Evolutionary conservation across 2,888 invertebrate species (phyloP), one percentile per base, ranked within the genome.

Genomic region (Eledona agricola): DNA sequence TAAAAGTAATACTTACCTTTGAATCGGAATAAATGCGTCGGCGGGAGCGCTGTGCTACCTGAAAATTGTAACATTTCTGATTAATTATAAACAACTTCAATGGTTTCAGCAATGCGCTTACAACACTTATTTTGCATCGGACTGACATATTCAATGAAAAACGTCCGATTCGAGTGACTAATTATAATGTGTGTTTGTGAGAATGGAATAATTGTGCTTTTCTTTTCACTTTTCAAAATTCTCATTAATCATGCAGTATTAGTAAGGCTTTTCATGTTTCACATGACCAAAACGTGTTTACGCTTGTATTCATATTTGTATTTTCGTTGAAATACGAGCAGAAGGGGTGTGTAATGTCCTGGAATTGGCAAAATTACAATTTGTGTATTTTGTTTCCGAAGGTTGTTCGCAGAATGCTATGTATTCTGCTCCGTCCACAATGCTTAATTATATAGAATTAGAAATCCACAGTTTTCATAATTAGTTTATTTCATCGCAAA

Each of bases 221-320:
- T 40, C 19, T 26, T 10, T 7, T 16, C 38, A 3, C 15, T 38
- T 38, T 28, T 17, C 42, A 7, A 42, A 42, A 29, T 42, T 29
- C 19, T 20, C 42, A 42, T 42, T 22, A 42, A 42, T 42, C 42
- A 42, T 42, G 17, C 15, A 11, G 26, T 28, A 40, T 28, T 42
- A 42, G 20, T 20, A 15, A 9, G 12, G 29, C 29, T 42, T 42
- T 42, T 42, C 42, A 22, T 42, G 42, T 42, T 29, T 29, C 29
- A 42, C 42, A 42, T 42, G 20, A 22, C 29, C 42, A 31, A 31
- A 42, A 19, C 29, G 20, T 42, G 42, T 42, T 31, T 20, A 31
- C 29, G 42, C 29, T 29, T 42, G 42, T 20, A 42, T 42, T 29
- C 42, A 31, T 42, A 11, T 22, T 29, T 13, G 11, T 31, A 15